A percentile compares a stretch with the other conserved stretches of the same genome.
Evolutionary conservation across 2,888 invertebrate species (phyloP).

Genomic region (Chalcis sispes): DNA sequence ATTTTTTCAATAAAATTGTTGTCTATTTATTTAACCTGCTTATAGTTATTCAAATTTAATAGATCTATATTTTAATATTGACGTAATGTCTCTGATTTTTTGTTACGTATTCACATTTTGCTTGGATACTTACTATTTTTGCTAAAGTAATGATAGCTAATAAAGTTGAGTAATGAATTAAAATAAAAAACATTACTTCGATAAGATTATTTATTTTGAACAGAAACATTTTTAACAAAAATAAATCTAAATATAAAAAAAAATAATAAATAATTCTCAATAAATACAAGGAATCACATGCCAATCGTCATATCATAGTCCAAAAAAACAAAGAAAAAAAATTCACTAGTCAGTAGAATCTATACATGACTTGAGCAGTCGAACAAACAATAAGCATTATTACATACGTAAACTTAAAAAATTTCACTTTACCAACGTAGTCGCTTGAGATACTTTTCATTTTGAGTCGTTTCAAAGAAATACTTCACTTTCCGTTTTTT

Average conservation of each 20-base stretch:
- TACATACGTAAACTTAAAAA: slow-evolving; percentile 17
- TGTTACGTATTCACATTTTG: too few relatives aligned
- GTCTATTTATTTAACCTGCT: too few relatives aligned
- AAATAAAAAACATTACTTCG: too few relatives aligned
- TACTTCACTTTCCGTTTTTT: slow-evolving; percentile 38
- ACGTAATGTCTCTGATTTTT: too few relatives aligned
- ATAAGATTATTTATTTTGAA: not conserved
- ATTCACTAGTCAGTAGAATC: not conserved
- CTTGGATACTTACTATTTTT: too few relatives aligned
- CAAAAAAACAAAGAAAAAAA: not conserved
- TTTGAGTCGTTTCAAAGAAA: slow-evolving; percentile 26
- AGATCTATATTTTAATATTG: too few relatives aligned
- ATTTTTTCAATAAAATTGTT: too few relatives aligned
- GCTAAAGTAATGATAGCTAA: too few relatives aligned
- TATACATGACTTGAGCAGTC: slow-evolving; percentile 18
- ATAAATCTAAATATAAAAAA: not conserved
- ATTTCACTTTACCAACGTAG: slow-evolving; percentile 33
- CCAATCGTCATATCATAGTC: not conserved
- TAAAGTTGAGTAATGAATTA: too few relatives aligned
- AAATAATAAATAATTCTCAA: slow-evolving; percentile 4
- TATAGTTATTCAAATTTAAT: too few relatives aligned
- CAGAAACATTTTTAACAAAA: slow-evolving; percentile 2
- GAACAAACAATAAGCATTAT: slow-evolving; percentile 16
- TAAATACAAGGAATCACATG: slow-evolving; percentile 35
- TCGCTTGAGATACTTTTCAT: slow-evolving; percentile 10